A percentile compares a stretch with the other conserved stretches of the same genome.
phyloP scores from a whole-genome alignment of 2,888 invertebrate genomes.

The Eutolmus rufibarbis region DNA sequence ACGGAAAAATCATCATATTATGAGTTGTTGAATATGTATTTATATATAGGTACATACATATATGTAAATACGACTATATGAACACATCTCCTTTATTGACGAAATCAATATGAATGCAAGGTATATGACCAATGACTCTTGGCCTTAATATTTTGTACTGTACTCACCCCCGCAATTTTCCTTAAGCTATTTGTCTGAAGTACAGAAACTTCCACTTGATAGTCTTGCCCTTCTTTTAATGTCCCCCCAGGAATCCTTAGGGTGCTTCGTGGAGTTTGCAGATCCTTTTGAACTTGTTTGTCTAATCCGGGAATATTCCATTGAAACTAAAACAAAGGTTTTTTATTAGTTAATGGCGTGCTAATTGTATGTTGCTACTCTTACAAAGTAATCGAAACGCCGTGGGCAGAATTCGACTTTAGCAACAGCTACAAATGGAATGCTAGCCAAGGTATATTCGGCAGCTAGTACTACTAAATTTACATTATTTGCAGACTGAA shows the following conservation, averaged over 20 bases:
- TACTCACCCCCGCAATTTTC: background rate
- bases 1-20: too few species aligned
- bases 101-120: background rate
- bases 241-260: background rate
- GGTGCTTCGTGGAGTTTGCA: background rate
- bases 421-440: background rate
- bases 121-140: background rate
- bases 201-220: background rate
- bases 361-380: background rate
- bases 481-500: background rate
- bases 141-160: background rate
- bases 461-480: background rate
- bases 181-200: background rate
- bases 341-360: background rate
- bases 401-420: background rate
- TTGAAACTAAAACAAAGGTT: background rate
- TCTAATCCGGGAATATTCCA: conserved; percentile 1
- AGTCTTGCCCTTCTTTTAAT: background rate
- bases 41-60: too few species aligned
- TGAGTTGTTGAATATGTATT: too few species aligned
- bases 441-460: background rate
- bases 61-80: background rate
- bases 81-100: background rate
- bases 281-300: background rate
- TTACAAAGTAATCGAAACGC: background rate